A percentile compares a stretch with the other conserved stretches of the same genome.
Conservation (phyloP, 2,888 invertebrate species). For the Limenitis arthemis region DNA sequence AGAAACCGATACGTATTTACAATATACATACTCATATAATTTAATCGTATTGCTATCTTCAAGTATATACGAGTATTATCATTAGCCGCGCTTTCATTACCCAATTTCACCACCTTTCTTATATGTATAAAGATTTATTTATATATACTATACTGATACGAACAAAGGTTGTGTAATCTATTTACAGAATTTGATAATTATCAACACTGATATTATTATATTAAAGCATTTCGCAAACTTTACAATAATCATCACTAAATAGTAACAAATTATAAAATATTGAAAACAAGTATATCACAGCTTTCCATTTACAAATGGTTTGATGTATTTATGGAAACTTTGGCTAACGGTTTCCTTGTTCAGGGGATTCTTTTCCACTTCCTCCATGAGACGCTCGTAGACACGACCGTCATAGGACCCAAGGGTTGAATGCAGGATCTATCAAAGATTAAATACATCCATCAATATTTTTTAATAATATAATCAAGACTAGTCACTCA, state of each 20-base stretch:
- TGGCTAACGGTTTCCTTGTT: slow-evolving; percentile 84
- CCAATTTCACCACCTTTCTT: no score
- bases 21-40: not conserved
- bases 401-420: slow-evolving; percentile 88
- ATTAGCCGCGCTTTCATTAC: no score
- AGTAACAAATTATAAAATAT: not conserved
- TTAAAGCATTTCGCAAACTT: no score
- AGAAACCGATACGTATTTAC: not conserved
- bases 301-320: slow-evolving; percentile 82
- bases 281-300: slow-evolving; percentile 50
- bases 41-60: no score
- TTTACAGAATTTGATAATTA: no score
- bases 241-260: no score
- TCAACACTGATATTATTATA: no score
- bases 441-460: slow-evolving; percentile 4
- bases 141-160: no score
- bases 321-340: slow-evolving; percentile 78
- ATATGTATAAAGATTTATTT: no score
- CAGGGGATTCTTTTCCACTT: slow-evolving; percentile 84
- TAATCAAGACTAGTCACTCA: not conserved
- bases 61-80: no score
- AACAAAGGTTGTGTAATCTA: no score
- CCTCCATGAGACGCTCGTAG: slow-evolving; percentile 82
- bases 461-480: not conserved
- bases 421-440: slow-evolving; percentile 77